Base-by-base conservation (phyloP, 1,140 invertebrate species). In the Pantala flavescens region DNA sequence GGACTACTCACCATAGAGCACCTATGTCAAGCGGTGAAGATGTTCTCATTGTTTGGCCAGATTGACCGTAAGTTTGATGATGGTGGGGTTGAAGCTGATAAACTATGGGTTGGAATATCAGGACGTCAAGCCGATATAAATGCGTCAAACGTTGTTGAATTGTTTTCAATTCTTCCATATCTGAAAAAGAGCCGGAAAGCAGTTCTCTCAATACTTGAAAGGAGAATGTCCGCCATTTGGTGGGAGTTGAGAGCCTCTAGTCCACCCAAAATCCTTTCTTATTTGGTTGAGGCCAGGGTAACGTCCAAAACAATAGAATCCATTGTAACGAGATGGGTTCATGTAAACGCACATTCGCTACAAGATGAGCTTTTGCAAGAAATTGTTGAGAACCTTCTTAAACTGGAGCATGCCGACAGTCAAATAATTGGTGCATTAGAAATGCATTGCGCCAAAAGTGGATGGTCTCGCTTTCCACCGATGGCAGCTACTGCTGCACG, bases 51-150 rank as follows among this genome's bases (percentile, higher is more conserved):
- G 78, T 76, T 83, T 75, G 77, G 83, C 76, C 85, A 81, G 75
- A 79, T 79, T 74, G 80, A 85, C 77, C 43, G 80, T 7, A 84
- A 83, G 73, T 87, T 85, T 80, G 79, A 85, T 42, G 81, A 82
- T 16, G 49, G 49, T 63, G 49, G 14, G 2, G n/a, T 63, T 12
- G 49, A 63, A 63, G 82, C 90, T 72, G 89, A 92, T 76, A 86
- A 87, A 79, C 78, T 91, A n/a, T 92, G 90, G 90, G 81, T 87
- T 76, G 89, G 89, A 36, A 85, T 92, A 73, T 81, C 85, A 43
- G 85, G 85, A 11, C 85, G 84, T 75, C 84, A 88, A 75, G 79
- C 83, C 23, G 84, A 89, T 19, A 88, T 92, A 21, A 82, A 86
- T 79, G 84, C 84, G 75, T 79, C 81, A 14, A 88, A 89, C 81